Base-by-base conservation (phyloP, 2,113 vertebrate genomes). In the Amia ocellicauda region DNA sequence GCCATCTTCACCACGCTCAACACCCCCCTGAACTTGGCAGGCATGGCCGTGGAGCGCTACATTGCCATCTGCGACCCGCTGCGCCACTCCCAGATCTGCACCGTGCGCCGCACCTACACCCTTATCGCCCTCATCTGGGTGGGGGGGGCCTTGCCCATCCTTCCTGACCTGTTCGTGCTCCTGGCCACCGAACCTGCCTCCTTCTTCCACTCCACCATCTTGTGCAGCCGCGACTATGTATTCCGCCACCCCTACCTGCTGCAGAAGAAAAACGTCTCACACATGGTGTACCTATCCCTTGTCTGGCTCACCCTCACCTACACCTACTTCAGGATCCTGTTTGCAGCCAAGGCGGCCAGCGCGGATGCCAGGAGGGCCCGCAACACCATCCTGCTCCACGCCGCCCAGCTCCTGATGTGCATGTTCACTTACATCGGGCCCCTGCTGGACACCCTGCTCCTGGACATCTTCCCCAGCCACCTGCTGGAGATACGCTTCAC, bases 321-420 rank as follows among this genome's bases (percentile, higher is more conserved):
- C 58, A 70, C 78, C 0, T 86, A 85, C 41, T 64, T 79, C 17
- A 77, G 63, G 51, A 77, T 86, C 22, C n/a, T 83, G 47, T 76
- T 74, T 3, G 45, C 75, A 1, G 80, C 77, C 17, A 71, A 73
- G 26, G 60, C 60, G 1, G 68, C 66, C 0, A 68, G 47, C 0
- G 19, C 3, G 0, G 69, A 78, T 9, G 45, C 58, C 1, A 71
- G 28, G 16, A 88, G 85, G 54, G 83, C 86, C 19, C 57, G 73
- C 8, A 83, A 82, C 64, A 88, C 86, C 0, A 75, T 85, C 7
- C 56, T 86, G 4, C 79, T 83, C 0, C 84, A 88, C 1, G 78
- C 69, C 0, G 74, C 78, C 1, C 84, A 88, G 76, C 50, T 86
- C 41, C 17, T 83, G 3, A 31, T 88, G 16, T 82, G 78, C 36